Evolutionary conservation across 2,888 invertebrate genomes (phyloP).

Genomic region (Thumatha senex): DNA sequence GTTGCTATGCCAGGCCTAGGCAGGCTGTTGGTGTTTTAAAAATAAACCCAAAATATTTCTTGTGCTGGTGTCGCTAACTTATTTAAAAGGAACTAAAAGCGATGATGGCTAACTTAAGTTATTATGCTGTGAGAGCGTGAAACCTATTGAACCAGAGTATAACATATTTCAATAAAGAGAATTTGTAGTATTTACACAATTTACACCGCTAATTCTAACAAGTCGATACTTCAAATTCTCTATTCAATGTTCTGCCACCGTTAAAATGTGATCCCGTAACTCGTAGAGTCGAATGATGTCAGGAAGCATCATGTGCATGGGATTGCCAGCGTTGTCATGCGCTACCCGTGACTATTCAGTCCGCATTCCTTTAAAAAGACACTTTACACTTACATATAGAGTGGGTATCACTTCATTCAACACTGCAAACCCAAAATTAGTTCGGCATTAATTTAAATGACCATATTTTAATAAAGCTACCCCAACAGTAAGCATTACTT

Average conservation of each 20-base stretch:
- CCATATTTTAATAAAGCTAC: slow-evolving; percentile 60
- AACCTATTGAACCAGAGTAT: slow-evolving; percentile 53
- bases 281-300: slow-evolving; percentile 43
- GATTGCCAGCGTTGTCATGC: slow-evolving; percentile 75
- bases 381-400: slow-evolving; percentile 76
- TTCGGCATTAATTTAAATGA: slow-evolving; percentile 65
- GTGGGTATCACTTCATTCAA: slow-evolving; percentile 78
- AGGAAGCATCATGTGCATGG: slow-evolving; percentile 73
- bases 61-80: slow-evolving; percentile 61
- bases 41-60: no score
- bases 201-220: slow-evolving; percentile 46
- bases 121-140: slow-evolving; percentile 69
- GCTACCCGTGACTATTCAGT: slow-evolving; percentile 77
- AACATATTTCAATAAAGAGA: slow-evolving; percentile 36
- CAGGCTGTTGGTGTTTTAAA: no score
- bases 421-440: slow-evolving; percentile 82
- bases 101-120: slow-evolving; percentile 69
- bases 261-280: slow-evolving; percentile 27
- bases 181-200: slow-evolving; percentile 51
- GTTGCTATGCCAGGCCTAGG: no score
- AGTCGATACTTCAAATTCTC: slow-evolving; percentile 59
- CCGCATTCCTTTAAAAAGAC: slow-evolving; percentile 74
- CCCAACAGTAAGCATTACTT: slow-evolving; percentile 50
- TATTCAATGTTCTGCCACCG: slow-evolving; percentile 38
- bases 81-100: slow-evolving; percentile 65